These are phyloP conservation scores for Phaedon cochleariae DNA, from an alignment of 2,888 invertebrate species.

Conservation along the genomic window DNA sequence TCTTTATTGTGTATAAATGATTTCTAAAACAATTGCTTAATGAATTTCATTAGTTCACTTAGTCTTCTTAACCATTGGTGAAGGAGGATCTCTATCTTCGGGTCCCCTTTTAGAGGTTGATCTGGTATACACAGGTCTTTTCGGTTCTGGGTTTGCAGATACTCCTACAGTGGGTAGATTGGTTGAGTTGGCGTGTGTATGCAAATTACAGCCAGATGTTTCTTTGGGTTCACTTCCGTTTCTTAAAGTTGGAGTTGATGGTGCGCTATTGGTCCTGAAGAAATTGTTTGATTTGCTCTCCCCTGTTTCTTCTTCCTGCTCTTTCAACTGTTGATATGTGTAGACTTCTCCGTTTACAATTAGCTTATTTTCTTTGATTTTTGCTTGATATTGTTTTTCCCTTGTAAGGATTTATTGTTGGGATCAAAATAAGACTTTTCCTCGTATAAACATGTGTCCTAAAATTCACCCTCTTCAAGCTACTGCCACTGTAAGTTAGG, in stretches of 20 bases:
- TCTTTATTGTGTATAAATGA: background rate
- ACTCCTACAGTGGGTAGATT: too few relatives aligned
- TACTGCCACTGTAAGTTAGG: too few relatives aligned
- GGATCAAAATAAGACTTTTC: too few relatives aligned
- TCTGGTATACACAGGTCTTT: background rate
- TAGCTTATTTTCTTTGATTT: background rate
- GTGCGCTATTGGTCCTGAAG: background rate
- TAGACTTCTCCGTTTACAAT: too few relatives aligned
- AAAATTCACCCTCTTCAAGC: too few relatives aligned
- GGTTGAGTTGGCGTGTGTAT: too few relatives aligned
- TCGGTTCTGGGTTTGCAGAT: too few relatives aligned
- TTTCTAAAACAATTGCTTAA: background rate
- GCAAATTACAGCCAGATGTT: too few relatives aligned
- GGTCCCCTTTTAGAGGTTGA: background rate
- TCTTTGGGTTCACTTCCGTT: too few relatives aligned
- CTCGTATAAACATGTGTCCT: too few relatives aligned
- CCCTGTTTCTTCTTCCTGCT: background rate
- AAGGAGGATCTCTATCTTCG: background rate
- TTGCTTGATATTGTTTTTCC: constrained; percentile 6
- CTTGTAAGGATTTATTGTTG: too few relatives aligned
- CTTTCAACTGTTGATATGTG: constrained; percentile 1
- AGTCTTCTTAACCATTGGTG: background rate
- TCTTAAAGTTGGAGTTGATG: background rate
- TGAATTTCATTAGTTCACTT: background rate
- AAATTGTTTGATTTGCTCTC: background rate